phyloP scores from a whole-genome alignment of 2,888 invertebrate species.

The Boloria euphrosyne region DNA sequence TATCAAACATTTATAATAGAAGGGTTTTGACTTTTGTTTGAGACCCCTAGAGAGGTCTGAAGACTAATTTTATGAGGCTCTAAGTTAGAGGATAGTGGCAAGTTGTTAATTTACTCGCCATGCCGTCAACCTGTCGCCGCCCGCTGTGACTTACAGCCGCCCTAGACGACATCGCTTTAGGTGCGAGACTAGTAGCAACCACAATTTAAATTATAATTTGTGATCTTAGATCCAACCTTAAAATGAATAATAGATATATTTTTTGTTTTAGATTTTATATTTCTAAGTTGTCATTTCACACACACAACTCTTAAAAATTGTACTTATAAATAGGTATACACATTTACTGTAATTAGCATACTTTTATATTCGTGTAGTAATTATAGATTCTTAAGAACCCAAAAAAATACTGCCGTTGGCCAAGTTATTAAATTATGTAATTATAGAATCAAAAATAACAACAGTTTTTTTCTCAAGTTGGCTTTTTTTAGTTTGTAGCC shows the following conservation, averaged over 20 bases:
- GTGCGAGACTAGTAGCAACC: constrained; percentile 29
- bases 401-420: not conserved
- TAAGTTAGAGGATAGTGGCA: constrained; percentile 77
- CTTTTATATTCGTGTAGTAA: too few species aligned
- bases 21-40: constrained; percentile 50
- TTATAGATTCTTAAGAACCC: too few species aligned
- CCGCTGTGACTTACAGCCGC: constrained; percentile 72
- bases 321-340: too few species aligned
- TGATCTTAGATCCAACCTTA: too few species aligned
- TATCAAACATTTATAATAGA: constrained; percentile 38
- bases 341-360: too few species aligned
- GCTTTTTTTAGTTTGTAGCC: constrained; percentile 36
- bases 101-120: constrained; percentile 78
- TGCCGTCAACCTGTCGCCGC: constrained; percentile 73
- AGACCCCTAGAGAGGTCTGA: constrained; percentile 66
- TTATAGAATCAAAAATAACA: constrained; percentile 6
- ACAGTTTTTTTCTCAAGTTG: constrained; percentile 18
- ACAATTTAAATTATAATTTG: too few species aligned
- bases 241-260: too few species aligned
- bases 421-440: constrained; percentile 6
- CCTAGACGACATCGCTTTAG: constrained; percentile 34
- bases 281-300: too few species aligned
- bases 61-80: constrained; percentile 80
- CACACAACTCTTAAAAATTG: too few species aligned
- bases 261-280: too few species aligned